These are phyloP conservation scores for Holocentrus rufus DNA, from an alignment of 2,797 vertebrate genomes.

Conservation along the genomic window DNA sequence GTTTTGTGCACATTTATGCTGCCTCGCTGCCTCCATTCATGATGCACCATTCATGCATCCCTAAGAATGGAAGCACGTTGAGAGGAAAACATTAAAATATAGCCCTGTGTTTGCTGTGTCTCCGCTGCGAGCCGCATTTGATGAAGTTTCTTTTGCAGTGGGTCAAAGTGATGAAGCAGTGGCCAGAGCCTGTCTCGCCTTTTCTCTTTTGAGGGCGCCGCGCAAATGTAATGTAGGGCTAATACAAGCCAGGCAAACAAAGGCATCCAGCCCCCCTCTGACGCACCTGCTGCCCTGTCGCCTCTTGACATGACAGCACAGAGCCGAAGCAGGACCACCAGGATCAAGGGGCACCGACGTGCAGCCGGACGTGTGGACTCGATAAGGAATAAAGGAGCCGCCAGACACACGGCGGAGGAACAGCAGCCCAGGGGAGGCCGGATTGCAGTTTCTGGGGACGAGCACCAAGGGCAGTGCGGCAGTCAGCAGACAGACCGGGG, in stretches of 20 bases:
- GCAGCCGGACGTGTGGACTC: slow-evolving; percentile 80
- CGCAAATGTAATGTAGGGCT: slow-evolving; percentile 72
- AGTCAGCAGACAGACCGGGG: slow-evolving; percentile 78
- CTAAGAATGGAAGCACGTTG: slow-evolving; percentile 65
- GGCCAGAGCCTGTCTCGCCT: slow-evolving; percentile 40
- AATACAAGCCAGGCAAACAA: slow-evolving; percentile 72
- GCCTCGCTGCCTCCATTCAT: slow-evolving; percentile 72
- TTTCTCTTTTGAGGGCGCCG: slow-evolving; percentile 68
- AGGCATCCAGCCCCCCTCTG: slow-evolving; percentile 76
- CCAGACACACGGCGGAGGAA: slow-evolving; percentile 70
- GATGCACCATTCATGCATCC: slow-evolving; percentile 76
- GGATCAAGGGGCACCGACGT: slow-evolving; percentile 83
- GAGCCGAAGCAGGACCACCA: slow-evolving; percentile 77
- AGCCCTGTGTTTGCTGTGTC: slow-evolving; percentile 8
- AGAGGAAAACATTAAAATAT: slow-evolving; percentile 58
- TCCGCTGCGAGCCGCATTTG: slow-evolving; percentile 30
- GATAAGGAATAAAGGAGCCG: slow-evolving; percentile 68
- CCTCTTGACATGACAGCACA: slow-evolving; percentile 85
- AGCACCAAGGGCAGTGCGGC: slow-evolving; percentile 87
- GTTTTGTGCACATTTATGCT: slow-evolving; percentile 48
- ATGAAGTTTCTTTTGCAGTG: slow-evolving; percentile 44
- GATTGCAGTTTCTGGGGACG: slow-evolving; percentile 83
- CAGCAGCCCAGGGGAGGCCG: slow-evolving; percentile 75
- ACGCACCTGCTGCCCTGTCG: slow-evolving; percentile 82
- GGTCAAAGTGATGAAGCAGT: slow-evolving; percentile 68